Evolutionary conservation across 2,797 vertebrate genomes (phyloP), one percentile per base, ranked within the genome.

Genomic region (Lates japonicus): DNA sequence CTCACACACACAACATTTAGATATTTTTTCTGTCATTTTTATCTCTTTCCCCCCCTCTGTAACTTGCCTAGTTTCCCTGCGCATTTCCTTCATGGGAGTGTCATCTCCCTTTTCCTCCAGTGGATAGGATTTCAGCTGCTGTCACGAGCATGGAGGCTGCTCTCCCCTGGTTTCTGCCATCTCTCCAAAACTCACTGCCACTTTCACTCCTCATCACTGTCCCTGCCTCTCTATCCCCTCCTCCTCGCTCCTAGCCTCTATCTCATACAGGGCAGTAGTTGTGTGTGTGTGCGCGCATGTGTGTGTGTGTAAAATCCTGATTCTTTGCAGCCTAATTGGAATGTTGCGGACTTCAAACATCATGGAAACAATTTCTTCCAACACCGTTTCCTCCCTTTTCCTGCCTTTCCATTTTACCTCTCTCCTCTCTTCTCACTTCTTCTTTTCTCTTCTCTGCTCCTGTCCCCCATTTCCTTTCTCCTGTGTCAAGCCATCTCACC

Each of bases 261-360:
- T 87, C 68, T 82, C 65, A 88, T 54, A 74, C 62, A 76, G 78
- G 71, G 49, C 70, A 81, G 74, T 29, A 66, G 42, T 75, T 66
- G 42, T 75, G 54, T 71, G 72, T 42, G 70, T 65, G 46, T 59
- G 54, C 39, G 29, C 52, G 70, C n/a, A n/a, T 41, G 61, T 57
- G 64, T 72, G 72, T 70, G 59, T 72, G 76, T 84, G 85, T 81
- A 72, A 77, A 85, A 91, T 91, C 70, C 59, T 17, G 12, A 92
- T 92, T 92, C 51, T 89, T 78, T 81, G 82, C 83, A 76, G 82
- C 44, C 81, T 92, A 92, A 93, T 92, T 92, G 87, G 84, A 88
- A 86, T 84, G 80, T 86, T 89, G 80, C 65, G 29, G 77, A 87
- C 78, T 82, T 88, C 78, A 87, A 84, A 85, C 82, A 69, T 89